A percentile compares a stretch with the other conserved stretches of the same genome.
Evolutionary conservation across 2,888 invertebrate genomes (phyloP).

Genomic region (Acanthopleura granulata): DNA sequence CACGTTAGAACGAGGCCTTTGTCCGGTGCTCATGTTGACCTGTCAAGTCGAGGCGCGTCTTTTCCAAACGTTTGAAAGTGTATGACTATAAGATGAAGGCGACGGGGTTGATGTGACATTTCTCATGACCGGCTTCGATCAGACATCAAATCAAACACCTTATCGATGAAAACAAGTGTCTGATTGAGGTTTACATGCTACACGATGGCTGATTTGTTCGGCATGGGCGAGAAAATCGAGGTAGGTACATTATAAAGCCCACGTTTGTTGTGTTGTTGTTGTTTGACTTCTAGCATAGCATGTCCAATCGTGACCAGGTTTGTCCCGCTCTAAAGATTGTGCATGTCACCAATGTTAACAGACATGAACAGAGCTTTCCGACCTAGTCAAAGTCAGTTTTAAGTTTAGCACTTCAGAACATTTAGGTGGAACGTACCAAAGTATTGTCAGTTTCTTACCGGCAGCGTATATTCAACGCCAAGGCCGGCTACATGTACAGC

Average conservation of each 20-base stretch:
- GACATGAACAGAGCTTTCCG: no score
- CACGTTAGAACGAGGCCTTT: slow-evolving; percentile 3
- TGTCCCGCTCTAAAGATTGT: not conserved
- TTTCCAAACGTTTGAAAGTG: slow-evolving; percentile 18
- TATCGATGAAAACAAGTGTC: not conserved
- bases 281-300: not conserved
- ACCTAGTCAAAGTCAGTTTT: no score
- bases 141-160: not conserved
- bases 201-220: slow-evolving; percentile 20
- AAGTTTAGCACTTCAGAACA: no score
- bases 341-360: no score
- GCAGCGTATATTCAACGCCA: no score
- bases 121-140: not conserved
- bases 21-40: slow-evolving; percentile 3
- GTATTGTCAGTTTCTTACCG: no score
- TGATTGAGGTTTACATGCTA: not conserved
- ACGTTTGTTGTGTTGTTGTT: slow-evolving; percentile 2
- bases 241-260: not conserved
- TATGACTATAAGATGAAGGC: not conserved
- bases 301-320: not conserved
- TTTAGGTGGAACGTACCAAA: no score
- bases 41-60: slow-evolving; percentile 23
- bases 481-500: no score
- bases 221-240: slow-evolving; percentile 27
- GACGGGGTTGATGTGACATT: not conserved